Percentiles rank a stretch among this genome's conserved stretches.
Evolutionary conservation across 2,888 invertebrate species (phyloP).

Genomic region (Ceriagrion tenellum): DNA sequence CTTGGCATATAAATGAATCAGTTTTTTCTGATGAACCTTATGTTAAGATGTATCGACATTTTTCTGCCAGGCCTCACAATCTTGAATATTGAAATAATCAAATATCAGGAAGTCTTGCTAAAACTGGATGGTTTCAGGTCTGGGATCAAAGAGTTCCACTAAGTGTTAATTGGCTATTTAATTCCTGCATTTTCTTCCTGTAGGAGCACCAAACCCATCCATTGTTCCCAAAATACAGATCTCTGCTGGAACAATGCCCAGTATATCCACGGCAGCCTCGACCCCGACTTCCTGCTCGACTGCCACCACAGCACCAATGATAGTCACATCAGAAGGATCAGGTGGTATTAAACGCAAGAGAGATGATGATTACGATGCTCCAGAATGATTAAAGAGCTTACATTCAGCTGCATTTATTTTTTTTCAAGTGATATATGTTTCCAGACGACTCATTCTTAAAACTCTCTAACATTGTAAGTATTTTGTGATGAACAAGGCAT

Average conservation of each 20-base stretch:
- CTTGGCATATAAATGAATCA: too few species aligned
- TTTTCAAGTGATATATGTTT: not conserved
- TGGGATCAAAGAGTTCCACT: too few species aligned
- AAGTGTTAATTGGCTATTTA: not conserved
- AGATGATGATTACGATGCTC: constrained; percentile 82
- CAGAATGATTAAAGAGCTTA: constrained; percentile 5
- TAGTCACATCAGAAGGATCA: constrained; percentile 76
- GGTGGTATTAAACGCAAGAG: constrained; percentile 82
- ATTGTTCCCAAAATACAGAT: constrained; percentile 57
- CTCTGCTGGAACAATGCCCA: constrained; percentile 44
- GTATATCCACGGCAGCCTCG: constrained; percentile 75
- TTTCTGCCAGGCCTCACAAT: too few species aligned
- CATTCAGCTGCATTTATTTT: not conserved
- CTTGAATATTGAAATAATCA: too few species aligned
- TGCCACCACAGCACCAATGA: constrained; percentile 69
- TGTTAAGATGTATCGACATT: too few species aligned
- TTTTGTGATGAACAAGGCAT: too few species aligned
- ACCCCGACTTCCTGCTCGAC: constrained; percentile 78
- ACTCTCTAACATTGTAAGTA: too few species aligned
- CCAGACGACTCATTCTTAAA: too few species aligned
- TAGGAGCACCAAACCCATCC: constrained; percentile 44
- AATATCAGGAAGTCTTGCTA: too few species aligned
- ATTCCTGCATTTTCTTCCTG: not conserved
- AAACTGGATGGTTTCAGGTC: too few species aligned
- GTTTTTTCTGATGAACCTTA: too few species aligned